Conservation (phyloP, 1,140 invertebrate species). For the Neocloeon triangulifer region DNA sequence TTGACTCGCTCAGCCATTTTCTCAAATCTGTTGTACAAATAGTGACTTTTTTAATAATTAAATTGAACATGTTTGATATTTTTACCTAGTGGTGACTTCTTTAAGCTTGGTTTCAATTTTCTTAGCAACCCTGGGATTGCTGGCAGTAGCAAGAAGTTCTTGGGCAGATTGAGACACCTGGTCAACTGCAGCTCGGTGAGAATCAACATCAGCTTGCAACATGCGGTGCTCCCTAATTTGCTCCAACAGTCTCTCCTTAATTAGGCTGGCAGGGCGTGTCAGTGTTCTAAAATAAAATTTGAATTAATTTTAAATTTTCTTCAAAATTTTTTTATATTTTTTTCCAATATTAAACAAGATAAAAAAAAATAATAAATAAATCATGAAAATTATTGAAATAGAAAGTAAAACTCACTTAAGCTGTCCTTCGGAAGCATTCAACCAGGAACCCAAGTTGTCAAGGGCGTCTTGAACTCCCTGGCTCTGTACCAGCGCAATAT, state of each 20-base stretch:
- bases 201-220: slow-evolving; percentile 61
- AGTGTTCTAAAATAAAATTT: slow-evolving; percentile 25
- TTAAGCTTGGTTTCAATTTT: slow-evolving; percentile 70
- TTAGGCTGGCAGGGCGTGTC: slow-evolving; percentile 60
- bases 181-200: slow-evolving; percentile 61
- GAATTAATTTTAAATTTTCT: slow-evolving; percentile 5
- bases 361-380: background rate
- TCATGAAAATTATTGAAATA: slow-evolving; percentile 1
- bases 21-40: slow-evolving; percentile 46
- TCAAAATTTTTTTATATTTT: slow-evolving; percentile 12
- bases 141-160: slow-evolving; percentile 56
- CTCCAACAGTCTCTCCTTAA: slow-evolving; percentile 72
- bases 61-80: background rate
- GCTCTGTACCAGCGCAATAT: slow-evolving; percentile 72
- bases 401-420: slow-evolving; percentile 53
- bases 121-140: slow-evolving; percentile 67
- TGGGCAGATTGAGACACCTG: slow-evolving; percentile 53
- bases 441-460: slow-evolving; percentile 62
- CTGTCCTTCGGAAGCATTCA: slow-evolving; percentile 59
- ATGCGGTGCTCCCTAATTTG: slow-evolving; percentile 64
- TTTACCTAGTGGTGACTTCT: slow-evolving; percentile 40
- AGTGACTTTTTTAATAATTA: too few relatives aligned
- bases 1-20: slow-evolving; percentile 57
- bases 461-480: slow-evolving; percentile 87
- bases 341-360: background rate